These are phyloP conservation scores for Celastrina argiolus DNA, from an alignment of 2,888 invertebrate species.

Conservation along the genomic window DNA sequence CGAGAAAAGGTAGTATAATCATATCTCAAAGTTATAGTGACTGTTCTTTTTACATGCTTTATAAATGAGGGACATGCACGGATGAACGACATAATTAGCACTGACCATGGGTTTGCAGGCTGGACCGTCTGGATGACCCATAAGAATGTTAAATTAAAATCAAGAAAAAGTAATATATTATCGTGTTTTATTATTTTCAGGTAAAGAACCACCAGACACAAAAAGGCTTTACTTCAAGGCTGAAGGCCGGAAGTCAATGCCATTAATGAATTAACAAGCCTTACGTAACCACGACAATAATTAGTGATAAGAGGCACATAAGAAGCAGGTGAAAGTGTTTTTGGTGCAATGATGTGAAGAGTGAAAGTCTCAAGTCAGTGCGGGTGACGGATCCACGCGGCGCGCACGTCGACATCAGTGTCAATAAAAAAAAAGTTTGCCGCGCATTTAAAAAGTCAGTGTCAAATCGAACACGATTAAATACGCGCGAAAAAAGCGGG, in stretches of 20 bases:
- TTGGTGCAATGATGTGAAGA: constrained; percentile 32
- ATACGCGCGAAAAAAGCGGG: constrained; percentile 35
- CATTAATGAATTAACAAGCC: constrained; percentile 24
- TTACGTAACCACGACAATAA: constrained; percentile 43
- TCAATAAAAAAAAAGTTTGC: neutral
- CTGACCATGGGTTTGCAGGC: no score
- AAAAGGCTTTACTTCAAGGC: neutral
- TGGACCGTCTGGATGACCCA: no score
- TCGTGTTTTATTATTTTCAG: neutral
- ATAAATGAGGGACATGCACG: no score
- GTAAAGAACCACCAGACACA: neutral
- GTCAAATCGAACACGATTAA: constrained; percentile 34
- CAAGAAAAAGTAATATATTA: neutral
- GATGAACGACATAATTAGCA: no score
- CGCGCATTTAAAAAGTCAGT: constrained; percentile 29
- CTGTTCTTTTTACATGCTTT: no score
- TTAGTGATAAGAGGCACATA: constrained; percentile 36
- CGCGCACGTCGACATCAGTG: constrained; percentile 38
- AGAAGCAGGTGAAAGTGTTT: constrained; percentile 40
- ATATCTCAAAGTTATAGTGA: no score
- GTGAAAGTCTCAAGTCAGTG: constrained; percentile 58
- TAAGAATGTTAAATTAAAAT: no score
- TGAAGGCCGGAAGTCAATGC: neutral
- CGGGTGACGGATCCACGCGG: constrained; percentile 30
- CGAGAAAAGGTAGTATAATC: no score